Evolutionary conservation across 2,113 vertebrate genomes (phyloP), one percentile per base, ranked within the genome.

Genomic region (Apistogramma diplotaenia): DNA sequence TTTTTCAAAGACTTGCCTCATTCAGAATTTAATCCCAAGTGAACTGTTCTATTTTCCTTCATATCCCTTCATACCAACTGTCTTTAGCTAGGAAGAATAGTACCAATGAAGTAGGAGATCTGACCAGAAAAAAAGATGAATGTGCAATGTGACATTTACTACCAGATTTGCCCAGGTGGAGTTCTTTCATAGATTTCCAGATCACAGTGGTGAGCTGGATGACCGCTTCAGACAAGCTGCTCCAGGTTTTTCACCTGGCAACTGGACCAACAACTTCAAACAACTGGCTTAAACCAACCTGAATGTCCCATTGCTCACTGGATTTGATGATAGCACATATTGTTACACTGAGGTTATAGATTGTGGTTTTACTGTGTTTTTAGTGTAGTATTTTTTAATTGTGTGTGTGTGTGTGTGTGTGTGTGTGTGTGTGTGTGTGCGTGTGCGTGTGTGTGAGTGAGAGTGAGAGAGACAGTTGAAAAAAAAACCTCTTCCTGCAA

Each of bases 21-120:
- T 85, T 91, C 84, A 85, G 85, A 86, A 67, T 87, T 83, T 49
- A 92, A 83, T 93, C 92, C 91, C 92, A 77, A 81, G 91, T 92
- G 93, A 87, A 74, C 88, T 90, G 92, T 56, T 92, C 91, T 89
- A 92, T 84, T 90, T 91, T 84, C 72, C 60, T 43, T 88, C 65
- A 56, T 23, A 23, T 79, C 49, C 67, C 85, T 87, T 84, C 74
- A 80, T 74, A 72, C 62, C 81, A 87, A 78, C 89, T 90, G 61
- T 84, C 70, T 79, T 81, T 21, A 77, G 60, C 54, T 56, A 21
- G n/a, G 31, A 59, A 51, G 57, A 82, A 85, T 79, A 59, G 46
- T 49, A 53, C 10, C 43, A 31, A 73, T 65, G 81, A 60, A 46
- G 62, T 78, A 12, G 55, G 53, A 31, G 25, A 57, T 71, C 70